Conservation (phyloP, 2,797 vertebrate genomes). For the Acrossocheilus wenchowensis region DNA sequence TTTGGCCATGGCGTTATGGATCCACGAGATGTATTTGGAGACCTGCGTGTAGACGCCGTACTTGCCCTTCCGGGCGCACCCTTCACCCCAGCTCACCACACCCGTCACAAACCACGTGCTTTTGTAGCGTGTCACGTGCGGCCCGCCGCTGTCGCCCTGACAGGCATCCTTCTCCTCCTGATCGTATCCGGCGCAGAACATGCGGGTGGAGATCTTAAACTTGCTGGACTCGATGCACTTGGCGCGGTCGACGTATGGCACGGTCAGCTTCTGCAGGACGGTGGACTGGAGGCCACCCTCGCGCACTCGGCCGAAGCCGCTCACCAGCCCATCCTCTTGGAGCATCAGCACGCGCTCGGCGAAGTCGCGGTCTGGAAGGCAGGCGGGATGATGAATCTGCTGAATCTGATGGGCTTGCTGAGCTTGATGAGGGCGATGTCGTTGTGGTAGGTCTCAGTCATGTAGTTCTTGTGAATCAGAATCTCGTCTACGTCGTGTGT, state of each 20-base stretch:
- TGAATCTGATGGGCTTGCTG: conserved; percentile 80
- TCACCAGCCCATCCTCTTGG: conserved; percentile 78
- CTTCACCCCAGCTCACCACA: conserved; percentile 96
- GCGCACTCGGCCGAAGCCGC: conserved; percentile 87
- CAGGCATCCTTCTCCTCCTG: conserved; percentile 83
- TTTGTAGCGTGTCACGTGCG: conserved; percentile 86
- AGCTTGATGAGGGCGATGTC: conserved; percentile 93
- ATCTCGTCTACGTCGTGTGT: conserved; percentile 74
- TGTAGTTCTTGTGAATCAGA: conserved; percentile 80
- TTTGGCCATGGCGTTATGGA: conserved; percentile 67
- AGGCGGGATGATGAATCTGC: conserved; percentile 82
- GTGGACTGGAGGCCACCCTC: conserved; percentile 78
- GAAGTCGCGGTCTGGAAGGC: conserved; percentile 85
- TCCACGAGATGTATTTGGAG: conserved; percentile 86
- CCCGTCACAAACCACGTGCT: conserved; percentile 89
- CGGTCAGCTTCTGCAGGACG: conserved; percentile 79
- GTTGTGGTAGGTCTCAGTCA: conserved; percentile 79
- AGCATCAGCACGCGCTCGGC: conserved; percentile 89
- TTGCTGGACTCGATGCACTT: conserved; percentile 86
- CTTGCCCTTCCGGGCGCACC: conserved; percentile 89
- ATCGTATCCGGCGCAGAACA: conserved; percentile 95
- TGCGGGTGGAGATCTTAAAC: conserved; percentile 80
- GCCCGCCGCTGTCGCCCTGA: conserved; percentile 94
- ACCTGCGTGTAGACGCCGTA: conserved; percentile 94
- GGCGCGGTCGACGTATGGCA: conserved; percentile 85